Evolutionary conservation across 1,140 invertebrate species (phyloP).

Genomic region (Drosophila gunungcola): DNA sequence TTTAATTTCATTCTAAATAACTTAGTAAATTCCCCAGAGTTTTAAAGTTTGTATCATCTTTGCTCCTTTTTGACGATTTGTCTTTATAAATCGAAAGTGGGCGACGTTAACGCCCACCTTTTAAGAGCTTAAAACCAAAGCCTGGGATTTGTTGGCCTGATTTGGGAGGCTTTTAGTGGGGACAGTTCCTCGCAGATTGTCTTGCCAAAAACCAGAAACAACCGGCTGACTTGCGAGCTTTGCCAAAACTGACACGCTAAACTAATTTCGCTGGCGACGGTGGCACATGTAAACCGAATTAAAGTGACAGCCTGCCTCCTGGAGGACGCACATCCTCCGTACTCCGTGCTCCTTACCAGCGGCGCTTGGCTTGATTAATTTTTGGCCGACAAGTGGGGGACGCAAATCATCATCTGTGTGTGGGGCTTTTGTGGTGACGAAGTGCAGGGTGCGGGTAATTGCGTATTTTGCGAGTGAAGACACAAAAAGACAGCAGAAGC

Average conservation of each 20-base stretch:
- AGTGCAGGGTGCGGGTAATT: conserved; percentile 67
- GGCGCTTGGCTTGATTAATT: conserved; percentile 72
- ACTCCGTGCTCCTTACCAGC: conserved; percentile 3
- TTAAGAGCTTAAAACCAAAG: conserved; percentile 54
- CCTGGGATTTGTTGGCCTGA: conserved; percentile 30
- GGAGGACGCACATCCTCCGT: conserved; percentile 22
- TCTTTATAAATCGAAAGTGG: conserved; percentile 56
- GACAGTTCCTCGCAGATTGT: not conserved
- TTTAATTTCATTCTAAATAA: not conserved
- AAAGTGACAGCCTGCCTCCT: conserved; percentile 63
- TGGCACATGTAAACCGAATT: conserved; percentile 66
- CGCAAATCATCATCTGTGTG: conserved; percentile 65
- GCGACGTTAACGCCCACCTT: conserved; percentile 23
- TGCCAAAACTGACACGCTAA: conserved; percentile 67
- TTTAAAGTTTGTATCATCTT: conserved; percentile 3
- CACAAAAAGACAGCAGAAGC: conserved; percentile 36
- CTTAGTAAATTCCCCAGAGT: not conserved
- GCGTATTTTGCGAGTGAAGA: conserved; percentile 67
- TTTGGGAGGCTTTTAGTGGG: conserved; percentile 45
- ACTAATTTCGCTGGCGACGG: conserved; percentile 74
- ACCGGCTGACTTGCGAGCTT: conserved; percentile 33
- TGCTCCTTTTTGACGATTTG: conserved; percentile 43
- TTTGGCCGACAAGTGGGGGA: conserved; percentile 68
- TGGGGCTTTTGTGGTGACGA: conserved; percentile 7
- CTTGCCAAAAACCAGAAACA: too few relatives aligned